phyloP scores from a whole-genome alignment of 2,888 invertebrate genomes.

The Gibbula magus region DNA sequence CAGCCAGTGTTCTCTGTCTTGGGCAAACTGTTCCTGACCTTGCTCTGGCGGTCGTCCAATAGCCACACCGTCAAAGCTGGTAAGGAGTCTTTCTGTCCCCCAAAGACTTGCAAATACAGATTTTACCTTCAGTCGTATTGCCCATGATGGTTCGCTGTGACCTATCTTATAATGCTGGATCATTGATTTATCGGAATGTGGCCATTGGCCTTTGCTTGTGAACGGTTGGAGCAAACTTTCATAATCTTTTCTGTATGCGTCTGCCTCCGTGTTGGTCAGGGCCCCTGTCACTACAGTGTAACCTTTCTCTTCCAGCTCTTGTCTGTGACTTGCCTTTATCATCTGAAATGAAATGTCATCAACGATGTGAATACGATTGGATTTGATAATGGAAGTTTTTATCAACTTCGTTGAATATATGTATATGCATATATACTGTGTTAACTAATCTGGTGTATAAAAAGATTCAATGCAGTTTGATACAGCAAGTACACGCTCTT shows the following conservation, averaged over 20 bases:
- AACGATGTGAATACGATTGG: too few species aligned
- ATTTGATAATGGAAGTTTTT: too few species aligned
- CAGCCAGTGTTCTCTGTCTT: slow-evolving; percentile 53
- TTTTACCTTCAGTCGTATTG: slow-evolving; percentile 56
- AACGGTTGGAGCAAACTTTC: slow-evolving; percentile 54
- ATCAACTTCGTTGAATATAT: too few species aligned
- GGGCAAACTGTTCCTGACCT: slow-evolving; percentile 48
- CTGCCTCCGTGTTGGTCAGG: slow-evolving; percentile 48
- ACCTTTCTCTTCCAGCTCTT: slow-evolving; percentile 48
- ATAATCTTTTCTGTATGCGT: slow-evolving; percentile 47
- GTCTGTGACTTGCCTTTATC: too few species aligned
- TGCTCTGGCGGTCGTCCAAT: slow-evolving; percentile 57
- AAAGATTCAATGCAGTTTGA: too few species aligned
- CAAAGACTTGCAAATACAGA: slow-evolving; percentile 54
- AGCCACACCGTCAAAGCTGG: too few species aligned
- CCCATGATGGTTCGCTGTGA: slow-evolving; percentile 62
- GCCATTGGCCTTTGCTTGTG: slow-evolving; percentile 44
- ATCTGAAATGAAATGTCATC: too few species aligned
- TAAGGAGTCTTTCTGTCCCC: too few species aligned
- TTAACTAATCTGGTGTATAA: too few species aligned
- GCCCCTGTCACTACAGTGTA: slow-evolving; percentile 56
- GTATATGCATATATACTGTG: too few species aligned
- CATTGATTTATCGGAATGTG: slow-evolving; percentile 49
- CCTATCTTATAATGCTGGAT: slow-evolving; percentile 63
- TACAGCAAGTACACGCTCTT: too few species aligned